Evolutionary conservation across 2,113 vertebrate genomes (phyloP).

Genomic region (Spermophilus dauricus): DNA sequence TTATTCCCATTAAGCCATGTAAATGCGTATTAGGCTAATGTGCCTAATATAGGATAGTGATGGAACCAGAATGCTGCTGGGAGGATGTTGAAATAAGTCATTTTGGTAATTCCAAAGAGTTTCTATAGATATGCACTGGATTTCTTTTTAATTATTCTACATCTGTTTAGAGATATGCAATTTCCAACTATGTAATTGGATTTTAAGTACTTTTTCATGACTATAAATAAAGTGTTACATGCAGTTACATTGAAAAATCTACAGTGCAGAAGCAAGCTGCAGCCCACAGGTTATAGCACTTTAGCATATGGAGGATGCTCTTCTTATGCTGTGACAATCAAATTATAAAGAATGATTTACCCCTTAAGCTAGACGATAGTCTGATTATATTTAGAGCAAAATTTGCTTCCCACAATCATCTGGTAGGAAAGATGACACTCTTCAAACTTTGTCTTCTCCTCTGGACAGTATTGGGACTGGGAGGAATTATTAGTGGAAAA

Average conservation of each 20-base stretch:
- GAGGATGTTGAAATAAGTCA: slow-evolving; percentile 39
- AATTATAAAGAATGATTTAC: slow-evolving; percentile 16
- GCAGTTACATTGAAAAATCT: slow-evolving; percentile 64
- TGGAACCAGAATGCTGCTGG: not conserved
- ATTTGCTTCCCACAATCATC: slow-evolving; percentile 8
- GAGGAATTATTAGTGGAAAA: slow-evolving; percentile 21
- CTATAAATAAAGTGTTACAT: slow-evolving; percentile 77
- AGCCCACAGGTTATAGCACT: slow-evolving; percentile 18
- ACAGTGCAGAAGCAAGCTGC: slow-evolving; percentile 36
- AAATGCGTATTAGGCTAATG: not conserved
- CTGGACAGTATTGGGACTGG: not conserved
- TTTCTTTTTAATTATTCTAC: slow-evolving; percentile 72
- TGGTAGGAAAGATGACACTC: not conserved
- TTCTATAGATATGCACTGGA: slow-evolving; percentile 50
- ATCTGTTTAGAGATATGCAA: slow-evolving; percentile 71
- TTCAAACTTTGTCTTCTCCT: not conserved
- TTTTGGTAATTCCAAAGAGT: slow-evolving; percentile 40
- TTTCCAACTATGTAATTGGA: slow-evolving; percentile 70
- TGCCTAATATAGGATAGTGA: not conserved
- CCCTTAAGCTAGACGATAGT: not conserved
- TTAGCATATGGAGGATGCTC: not conserved
- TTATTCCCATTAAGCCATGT: not conserved
- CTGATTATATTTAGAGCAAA: slow-evolving; percentile 50
- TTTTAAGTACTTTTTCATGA: slow-evolving; percentile 74
- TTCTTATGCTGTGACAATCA: not conserved